phyloP scores from a whole-genome alignment of 1,140 invertebrate genomes.

The Capitella teleta region DNA sequence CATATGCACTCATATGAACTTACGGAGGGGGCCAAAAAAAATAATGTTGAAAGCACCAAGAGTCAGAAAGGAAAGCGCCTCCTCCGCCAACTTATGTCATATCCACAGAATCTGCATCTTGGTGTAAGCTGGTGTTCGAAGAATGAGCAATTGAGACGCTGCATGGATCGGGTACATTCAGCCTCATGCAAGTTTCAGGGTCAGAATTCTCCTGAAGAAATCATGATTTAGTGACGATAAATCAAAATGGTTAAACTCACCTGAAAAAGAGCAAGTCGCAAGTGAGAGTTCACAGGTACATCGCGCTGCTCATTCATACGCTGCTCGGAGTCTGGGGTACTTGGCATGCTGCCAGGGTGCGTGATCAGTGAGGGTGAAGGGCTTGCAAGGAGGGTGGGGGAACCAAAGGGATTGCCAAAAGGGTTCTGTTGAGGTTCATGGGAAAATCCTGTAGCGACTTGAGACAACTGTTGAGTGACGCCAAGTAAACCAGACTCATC shows the following conservation, averaged over 20 bases:
- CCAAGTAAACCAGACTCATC: constrained; percentile 55
- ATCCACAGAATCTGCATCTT: too few species aligned
- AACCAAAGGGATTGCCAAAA: constrained; percentile 25
- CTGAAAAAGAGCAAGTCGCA: constrained; percentile 6
- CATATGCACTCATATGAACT: too few species aligned
- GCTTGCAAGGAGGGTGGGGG: neutral
- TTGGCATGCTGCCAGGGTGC: neutral
- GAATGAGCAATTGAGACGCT: too few species aligned
- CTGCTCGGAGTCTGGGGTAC: neutral
- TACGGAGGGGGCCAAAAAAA: too few species aligned
- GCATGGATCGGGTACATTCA: too few species aligned
- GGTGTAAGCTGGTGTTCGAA: too few species aligned
- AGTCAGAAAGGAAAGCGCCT: too few species aligned
- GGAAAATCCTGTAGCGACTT: constrained; percentile 21
- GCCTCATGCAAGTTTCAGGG: too few species aligned
- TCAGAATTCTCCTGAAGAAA: too few species aligned
- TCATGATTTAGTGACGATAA: too few species aligned
- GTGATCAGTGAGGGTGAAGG: neutral
- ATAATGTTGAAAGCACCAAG: too few species aligned
- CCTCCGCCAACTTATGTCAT: too few species aligned
- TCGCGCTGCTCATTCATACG: neutral
- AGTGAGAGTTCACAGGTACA: neutral
- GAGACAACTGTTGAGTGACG: constrained; percentile 57
- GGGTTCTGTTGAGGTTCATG: constrained; percentile 9
- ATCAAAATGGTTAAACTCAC: neutral